Base-by-base conservation (phyloP, 1,140 invertebrate species). In the Penaeus japonicus region DNA sequence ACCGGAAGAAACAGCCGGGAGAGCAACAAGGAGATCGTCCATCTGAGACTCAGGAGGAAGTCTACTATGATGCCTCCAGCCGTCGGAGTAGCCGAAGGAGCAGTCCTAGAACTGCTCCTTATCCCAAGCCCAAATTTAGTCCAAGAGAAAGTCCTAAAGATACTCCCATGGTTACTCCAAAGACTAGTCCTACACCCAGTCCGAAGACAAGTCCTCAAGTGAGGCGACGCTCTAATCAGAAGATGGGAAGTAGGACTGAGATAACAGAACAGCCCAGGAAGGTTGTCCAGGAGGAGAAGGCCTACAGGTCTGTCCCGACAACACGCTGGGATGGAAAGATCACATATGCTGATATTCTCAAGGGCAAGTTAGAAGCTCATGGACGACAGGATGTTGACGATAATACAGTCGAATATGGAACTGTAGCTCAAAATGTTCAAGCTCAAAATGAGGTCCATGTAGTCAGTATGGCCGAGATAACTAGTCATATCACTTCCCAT, bases 311-410 rank as follows among this genome's bases (percentile, higher is more conserved):
- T 30, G 0, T 54, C 24, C 54, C 82, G 0, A 24, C 53, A 32
- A 5, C 54, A 32, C 47, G 53, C 22, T 89, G 82, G 81, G 90
- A 90, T 89, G 90, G 88, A 24, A 90, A 57, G 84, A 89, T 65
- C 53, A 90, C 90, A 18, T 90, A 90, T 75, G 90, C 90, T 27
- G 89, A 90, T 55, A 90, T 90, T 78, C 65, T 90, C 20, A 90
- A 90, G 77, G 90, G 90, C 30, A 89, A 79, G 20, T 47, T 78
- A 55, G 87, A 89, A 65, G 80, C 70, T 62, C 85, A 86, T 83
- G 27, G 55, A 70, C 65, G 79, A 57, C 81, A 73, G 18, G 89
- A 90, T 47, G 77, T 39, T n/a, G 39, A 81, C 27, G 27, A 20
- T 24, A 39, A 85, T 22, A 30, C n/a, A 57, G 17, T 35, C 10